phyloP scores from a whole-genome alignment of 2,113 vertebrate genomes.

The Asarcornis scutulata region DNA sequence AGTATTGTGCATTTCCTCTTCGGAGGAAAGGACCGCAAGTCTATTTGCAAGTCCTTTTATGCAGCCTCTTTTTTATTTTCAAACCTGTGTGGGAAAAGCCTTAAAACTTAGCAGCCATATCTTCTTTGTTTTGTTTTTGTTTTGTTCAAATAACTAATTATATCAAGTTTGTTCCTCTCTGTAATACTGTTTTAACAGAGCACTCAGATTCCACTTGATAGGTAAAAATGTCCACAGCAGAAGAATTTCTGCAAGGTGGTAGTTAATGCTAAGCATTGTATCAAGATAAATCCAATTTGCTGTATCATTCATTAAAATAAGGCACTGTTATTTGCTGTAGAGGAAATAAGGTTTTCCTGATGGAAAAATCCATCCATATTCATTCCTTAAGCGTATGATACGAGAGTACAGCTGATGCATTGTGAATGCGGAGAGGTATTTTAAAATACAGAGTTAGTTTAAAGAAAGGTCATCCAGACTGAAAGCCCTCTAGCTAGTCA shows the following conservation, averaged over 20 bases:
- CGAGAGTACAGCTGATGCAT: background rate
- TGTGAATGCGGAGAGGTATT: background rate
- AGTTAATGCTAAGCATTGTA: background rate
- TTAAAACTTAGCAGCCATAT: background rate
- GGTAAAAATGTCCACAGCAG: background rate
- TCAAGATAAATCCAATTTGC: constrained; percentile 17
- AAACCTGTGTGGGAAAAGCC: background rate
- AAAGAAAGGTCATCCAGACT: background rate
- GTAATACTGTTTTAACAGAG: background rate
- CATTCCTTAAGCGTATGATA: background rate
- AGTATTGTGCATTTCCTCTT: background rate
- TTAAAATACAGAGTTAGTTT: background rate
- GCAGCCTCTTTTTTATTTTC: background rate
- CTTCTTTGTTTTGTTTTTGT: background rate
- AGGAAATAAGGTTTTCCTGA: constrained; percentile 41
- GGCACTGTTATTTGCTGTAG: constrained; percentile 4
- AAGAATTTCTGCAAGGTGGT: background rate
- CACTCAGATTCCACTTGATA: background rate
- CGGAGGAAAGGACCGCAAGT: background rate
- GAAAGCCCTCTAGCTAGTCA: background rate
- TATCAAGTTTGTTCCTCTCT: background rate
- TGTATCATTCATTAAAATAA: background rate
- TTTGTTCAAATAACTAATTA: background rate
- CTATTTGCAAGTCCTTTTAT: background rate
- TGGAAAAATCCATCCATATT: background rate